Base-by-base conservation (phyloP, 2,888 invertebrate genomes). In the Sepiola atlantica region DNA sequence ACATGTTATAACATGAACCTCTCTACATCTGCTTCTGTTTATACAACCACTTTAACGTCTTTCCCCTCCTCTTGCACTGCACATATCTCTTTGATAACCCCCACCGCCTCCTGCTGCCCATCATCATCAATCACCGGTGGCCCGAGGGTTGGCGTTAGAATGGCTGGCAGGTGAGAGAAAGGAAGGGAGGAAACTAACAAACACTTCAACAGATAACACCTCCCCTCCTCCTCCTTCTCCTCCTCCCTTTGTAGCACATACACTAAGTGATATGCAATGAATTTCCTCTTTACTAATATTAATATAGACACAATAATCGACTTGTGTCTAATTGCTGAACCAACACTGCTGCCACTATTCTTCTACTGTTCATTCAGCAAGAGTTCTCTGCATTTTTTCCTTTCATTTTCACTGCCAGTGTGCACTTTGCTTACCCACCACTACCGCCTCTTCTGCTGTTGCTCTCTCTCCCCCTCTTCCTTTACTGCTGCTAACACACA, bases 1-100 rank as follows among this genome's bases (percentile, higher is more conserved):
- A 77, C 77, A 77, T 77, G 77, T 77, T 77, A 77, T 32, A 77
- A 77, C 77, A 77, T 77, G 77, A 77, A 77, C 77, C n/a, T 77
- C 61, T 61, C n/a, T 77, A n/a, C 77, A 77, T 77, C 77, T 77
- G 77, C 94, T 45, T 55, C 55, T 45, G 55, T 57, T 93, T 94
- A 94, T 92, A 35, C n/a, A 45, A 35, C 54, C 91, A n/a, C 32
- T 57, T 93, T 28, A 55, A n/a, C 55, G 90, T 94, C 92, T 54
- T n/a, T 94, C 57, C 93, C 16, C 28, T 14, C 90, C 24, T 20
- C 32, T 0, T 24, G 61, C 28, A 28, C 55, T 16, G 55, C 32
- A 77, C n/a, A n/a, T n/a, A 77, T 16, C 77, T 28, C 28, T 28
- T 61, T 24, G 45, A 45, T 45, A 4, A 2, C 57, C 10, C 2